Base-by-base conservation (phyloP, 2,888 invertebrate species). In the Papilio protenor region DNA sequence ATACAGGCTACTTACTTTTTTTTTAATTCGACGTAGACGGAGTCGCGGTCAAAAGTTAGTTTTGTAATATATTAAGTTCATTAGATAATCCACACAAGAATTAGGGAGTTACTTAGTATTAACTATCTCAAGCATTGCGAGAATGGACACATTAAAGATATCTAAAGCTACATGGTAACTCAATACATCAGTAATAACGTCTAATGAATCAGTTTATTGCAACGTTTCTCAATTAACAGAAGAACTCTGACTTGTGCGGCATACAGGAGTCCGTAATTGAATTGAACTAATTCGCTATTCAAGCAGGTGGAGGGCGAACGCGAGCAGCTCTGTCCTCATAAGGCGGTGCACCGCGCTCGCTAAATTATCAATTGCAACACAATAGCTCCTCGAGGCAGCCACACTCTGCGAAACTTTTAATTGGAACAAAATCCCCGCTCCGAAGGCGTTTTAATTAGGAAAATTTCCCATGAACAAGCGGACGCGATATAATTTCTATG, bases 381-480 rank as follows among this genome's bases (percentile, higher is more conserved):
- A 88, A 87, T 87, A 84, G 83, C 85, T 81, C 77, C 83, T 79
- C 78, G 77, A 70, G 76, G 76, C 81, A 70, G 81, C 84, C 84
- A 84, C 85, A 85, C 87, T 87, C 87, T 84, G 87, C 84, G 83
- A 88, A 94, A 94, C 94, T 94, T 94, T 94, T 94, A 94, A 94
- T 94, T 94, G 94, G 91, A 90, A 90, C 91, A 88, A 90, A 93
- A 94, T 94, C 93, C 91, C 86, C 85, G 89, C 90, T 87, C 87
- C 90, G 89, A 91, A 93, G 93, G 92, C 93, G 91, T 93, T 94
- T 93, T 94, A 94, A 94, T 94, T 94, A 94, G 93, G 91, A 92
- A 93, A 93, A 91, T 94, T 94, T 93, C 90, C 92, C 88, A 93
- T 92, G 93, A 92, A 92, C 93, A 92, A 92, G 90, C 91, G 89